phyloP scores from a whole-genome alignment of 2,113 vertebrate species.

The Callocephalon fimbriatum region DNA sequence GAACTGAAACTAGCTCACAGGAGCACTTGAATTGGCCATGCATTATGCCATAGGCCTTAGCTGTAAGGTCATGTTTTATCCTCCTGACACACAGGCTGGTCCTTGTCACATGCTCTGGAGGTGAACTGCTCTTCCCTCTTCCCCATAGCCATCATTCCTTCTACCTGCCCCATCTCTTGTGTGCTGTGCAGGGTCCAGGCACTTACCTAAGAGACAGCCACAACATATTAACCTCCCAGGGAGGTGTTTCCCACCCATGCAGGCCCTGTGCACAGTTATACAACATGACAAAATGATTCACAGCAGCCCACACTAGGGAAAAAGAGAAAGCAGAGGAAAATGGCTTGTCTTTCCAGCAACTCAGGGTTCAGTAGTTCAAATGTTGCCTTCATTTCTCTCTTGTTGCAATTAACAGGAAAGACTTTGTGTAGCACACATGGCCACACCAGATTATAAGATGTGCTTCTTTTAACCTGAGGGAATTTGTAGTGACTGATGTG shows the following conservation, averaged over 20 bases:
- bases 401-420: not conserved
- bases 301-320: not conserved
- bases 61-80: not conserved
- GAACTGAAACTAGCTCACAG: not conserved
- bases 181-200: not conserved
- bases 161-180: not conserved
- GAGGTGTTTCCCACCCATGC: not conserved
- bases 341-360: accelerated
- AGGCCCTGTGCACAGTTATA: accelerated
- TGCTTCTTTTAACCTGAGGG: not conserved
- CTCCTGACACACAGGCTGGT: not conserved
- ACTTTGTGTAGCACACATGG: not conserved
- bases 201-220: not conserved
- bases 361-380: not conserved
- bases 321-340: not conserved
- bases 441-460: not conserved
- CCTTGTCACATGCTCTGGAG: not conserved
- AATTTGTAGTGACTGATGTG: not conserved
- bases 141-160: not conserved
- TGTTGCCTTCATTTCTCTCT: not conserved
- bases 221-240: not conserved
- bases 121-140: accelerated
- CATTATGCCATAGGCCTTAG: not conserved
- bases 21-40: not conserved
- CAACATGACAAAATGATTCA: not conserved